These are phyloP conservation scores for Seriola dumerili DNA, from an alignment of 2,113 vertebrate species.

Conservation along the genomic window DNA sequence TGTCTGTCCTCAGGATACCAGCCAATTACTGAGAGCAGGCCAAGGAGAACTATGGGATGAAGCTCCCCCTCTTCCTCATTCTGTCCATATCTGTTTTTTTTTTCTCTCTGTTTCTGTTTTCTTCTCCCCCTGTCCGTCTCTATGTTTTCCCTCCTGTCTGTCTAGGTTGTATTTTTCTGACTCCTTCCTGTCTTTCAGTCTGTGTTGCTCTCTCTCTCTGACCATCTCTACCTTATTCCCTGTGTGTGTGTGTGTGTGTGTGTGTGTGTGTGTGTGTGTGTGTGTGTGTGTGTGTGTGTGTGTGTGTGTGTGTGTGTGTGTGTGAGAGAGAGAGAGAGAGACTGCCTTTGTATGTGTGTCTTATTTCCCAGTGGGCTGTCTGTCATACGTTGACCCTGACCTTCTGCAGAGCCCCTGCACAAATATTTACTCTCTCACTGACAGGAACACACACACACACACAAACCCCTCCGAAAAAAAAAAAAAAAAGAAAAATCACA, in stretches of 20 bases:
- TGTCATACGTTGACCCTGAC: slow-evolving; percentile 84
- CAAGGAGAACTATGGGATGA: slow-evolving; percentile 67
- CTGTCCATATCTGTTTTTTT: slow-evolving; percentile 53
- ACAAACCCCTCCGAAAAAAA: slow-evolving; percentile 8
- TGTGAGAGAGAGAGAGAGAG: slow-evolving; percentile 10
- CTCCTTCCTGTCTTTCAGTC: slow-evolving; percentile 35
- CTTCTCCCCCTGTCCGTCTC: slow-evolving; percentile 15
- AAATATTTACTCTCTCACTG: slow-evolving; percentile 82
- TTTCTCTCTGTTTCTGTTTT: slow-evolving; percentile 24
- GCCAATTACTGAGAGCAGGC: slow-evolving; percentile 76
- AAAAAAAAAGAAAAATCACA: slow-evolving; percentile 19
- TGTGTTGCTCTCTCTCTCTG: slow-evolving; percentile 16
- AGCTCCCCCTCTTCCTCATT: slow-evolving; percentile 39
- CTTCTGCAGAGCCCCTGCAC: slow-evolving; percentile 81
- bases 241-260: slow-evolving; percentile 20
- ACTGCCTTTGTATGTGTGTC: slow-evolving; percentile 61
- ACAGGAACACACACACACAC: slow-evolving; percentile 65
- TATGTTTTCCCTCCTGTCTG: slow-evolving; percentile 26
- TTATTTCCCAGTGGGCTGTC: slow-evolving; percentile 81
- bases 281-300: slow-evolving; percentile 21
- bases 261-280: no score
- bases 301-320: slow-evolving; percentile 18
- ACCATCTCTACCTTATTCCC: slow-evolving; percentile 44
- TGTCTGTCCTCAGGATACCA: slow-evolving; percentile 67
- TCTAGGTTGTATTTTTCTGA: slow-evolving; percentile 40